A percentile compares a stretch with the other conserved stretches of the same genome.
Conservation (phyloP, 2,797 vertebrate genomes). For the Coregonus suidteri region DNA sequence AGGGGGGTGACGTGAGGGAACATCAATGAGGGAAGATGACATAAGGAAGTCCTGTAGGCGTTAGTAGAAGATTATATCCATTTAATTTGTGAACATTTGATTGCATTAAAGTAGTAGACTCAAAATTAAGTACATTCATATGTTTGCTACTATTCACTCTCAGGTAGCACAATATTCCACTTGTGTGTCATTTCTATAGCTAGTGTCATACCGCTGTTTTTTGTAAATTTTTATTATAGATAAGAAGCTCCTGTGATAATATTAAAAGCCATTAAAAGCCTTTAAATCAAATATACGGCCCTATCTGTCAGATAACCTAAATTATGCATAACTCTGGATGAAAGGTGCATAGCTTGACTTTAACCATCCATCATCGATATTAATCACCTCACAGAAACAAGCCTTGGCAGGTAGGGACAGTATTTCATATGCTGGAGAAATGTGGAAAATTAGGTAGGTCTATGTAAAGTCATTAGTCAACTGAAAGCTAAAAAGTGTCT, state of each 20-base stretch:
- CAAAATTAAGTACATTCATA: background rate
- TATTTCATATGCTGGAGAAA: slow-evolving; percentile 21
- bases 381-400: slow-evolving; percentile 58
- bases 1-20: too few relatives aligned
- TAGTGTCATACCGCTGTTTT: slow-evolving; percentile 25
- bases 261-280: slow-evolving; percentile 70
- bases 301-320: slow-evolving; percentile 63
- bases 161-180: background rate
- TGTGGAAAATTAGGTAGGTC: slow-evolving; percentile 6
- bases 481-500: background rate
- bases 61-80: too few relatives aligned
- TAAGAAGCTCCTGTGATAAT: slow-evolving; percentile 33
- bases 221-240: slow-evolving; percentile 27
- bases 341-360: slow-evolving; percentile 65
- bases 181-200: background rate
- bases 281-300: slow-evolving; percentile 71
- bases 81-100: too few relatives aligned
- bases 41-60: too few relatives aligned
- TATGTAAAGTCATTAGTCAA: background rate
- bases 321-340: slow-evolving; percentile 78
- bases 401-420: slow-evolving; percentile 49
- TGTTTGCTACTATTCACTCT: background rate
- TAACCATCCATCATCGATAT: slow-evolving; percentile 68
- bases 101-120: background rate
- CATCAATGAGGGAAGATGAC: too few relatives aligned